Evolutionary conservation across 2,888 invertebrate genomes (phyloP).

Genomic region (Eilema sororculum): DNA sequence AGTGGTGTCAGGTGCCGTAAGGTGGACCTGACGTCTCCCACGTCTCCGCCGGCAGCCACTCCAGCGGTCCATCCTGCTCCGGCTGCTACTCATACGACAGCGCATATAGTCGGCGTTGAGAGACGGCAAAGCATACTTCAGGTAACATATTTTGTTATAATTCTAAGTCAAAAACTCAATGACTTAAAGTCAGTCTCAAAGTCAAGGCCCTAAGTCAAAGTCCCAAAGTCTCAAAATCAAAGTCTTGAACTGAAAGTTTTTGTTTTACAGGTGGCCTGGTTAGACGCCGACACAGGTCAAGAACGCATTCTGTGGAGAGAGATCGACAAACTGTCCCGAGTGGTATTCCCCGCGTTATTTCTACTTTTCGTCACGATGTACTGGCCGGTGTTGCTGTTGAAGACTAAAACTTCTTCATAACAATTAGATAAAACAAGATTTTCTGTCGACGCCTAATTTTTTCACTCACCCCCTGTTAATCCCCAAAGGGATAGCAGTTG

Average conservation of each 20-base stretch:
- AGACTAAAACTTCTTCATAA: slow-evolving; percentile 86
- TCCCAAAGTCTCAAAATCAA: too few species aligned
- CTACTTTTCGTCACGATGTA: slow-evolving; percentile 92
- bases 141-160: slow-evolving; percentile 58
- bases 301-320: slow-evolving; percentile 92
- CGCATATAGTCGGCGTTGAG: slow-evolving; percentile 78
- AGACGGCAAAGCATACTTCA: slow-evolving; percentile 84
- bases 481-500: not conserved
- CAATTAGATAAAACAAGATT: slow-evolving; percentile 51
- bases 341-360: slow-evolving; percentile 93
- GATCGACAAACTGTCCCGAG: slow-evolving; percentile 92
- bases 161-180: too few species aligned
- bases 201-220: too few species aligned
- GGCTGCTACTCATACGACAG: slow-evolving; percentile 64
- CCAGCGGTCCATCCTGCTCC: slow-evolving; percentile 76
- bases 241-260: too few species aligned
- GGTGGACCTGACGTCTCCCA: slow-evolving; percentile 82
- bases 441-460: slow-evolving; percentile 32
- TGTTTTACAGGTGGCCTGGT: slow-evolving; percentile 86
- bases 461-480: not conserved
- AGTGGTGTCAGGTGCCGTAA: slow-evolving; percentile 88
- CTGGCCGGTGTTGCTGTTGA: slow-evolving; percentile 92
- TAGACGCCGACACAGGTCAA: slow-evolving; percentile 89
- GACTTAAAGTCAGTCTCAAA: too few species aligned
- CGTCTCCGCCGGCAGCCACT: slow-evolving; percentile 74